Evolutionary conservation across 2,113 vertebrate genomes (phyloP), one percentile per base, ranked within the genome.

Genomic region (Promerops cafer): DNA sequence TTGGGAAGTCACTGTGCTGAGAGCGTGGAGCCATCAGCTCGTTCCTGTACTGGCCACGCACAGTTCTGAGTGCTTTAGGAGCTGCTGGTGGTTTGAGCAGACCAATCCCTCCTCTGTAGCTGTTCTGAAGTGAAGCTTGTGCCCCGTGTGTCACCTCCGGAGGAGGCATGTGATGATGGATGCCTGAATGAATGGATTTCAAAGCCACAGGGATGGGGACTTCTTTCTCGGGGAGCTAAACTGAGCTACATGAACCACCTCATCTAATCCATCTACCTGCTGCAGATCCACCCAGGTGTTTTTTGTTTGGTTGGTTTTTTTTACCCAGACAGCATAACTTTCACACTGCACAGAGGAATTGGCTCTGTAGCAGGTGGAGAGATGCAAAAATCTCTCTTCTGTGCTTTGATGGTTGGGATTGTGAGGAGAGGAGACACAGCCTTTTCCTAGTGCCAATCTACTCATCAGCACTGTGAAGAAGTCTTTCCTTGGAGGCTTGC

Each of bases 1-100:
- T 74, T 0, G 63, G 70, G 86, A 33, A 30, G 21, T 31, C 27
- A 17, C 31, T 0, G 2, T 1, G 79, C 4, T 9, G 42, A 40
- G 85, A 28, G 16, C 0, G 1, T 3, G 23, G 71, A 74, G 49
- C 79, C 40, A n/a, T 4, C 13, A 82, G 45, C 49, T 84, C 63
- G 0, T 57, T 71, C 49, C 81, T 44, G 9, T 7, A 1, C 30
- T 28, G 69, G 17, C 44, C 40, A 0, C 22, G 1, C 2, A 0
- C 2, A 2, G 2, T 31, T 53, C 3, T 27, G 31, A 2, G 27
- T 8, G 0, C 28, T 87, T 40, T 3, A 33, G 44, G 28, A 6
- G 28, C 1, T 31, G 31, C 1, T 28, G 26, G 5, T 3, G 16
- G 6, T 39, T 6, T 16, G 50, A 54, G 50, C 2, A 23, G 27